A percentile compares a stretch with the other conserved stretches of the same genome.
Conservation (phyloP, 2,113 vertebrate species). For the Pteruthius melanotis region DNA sequence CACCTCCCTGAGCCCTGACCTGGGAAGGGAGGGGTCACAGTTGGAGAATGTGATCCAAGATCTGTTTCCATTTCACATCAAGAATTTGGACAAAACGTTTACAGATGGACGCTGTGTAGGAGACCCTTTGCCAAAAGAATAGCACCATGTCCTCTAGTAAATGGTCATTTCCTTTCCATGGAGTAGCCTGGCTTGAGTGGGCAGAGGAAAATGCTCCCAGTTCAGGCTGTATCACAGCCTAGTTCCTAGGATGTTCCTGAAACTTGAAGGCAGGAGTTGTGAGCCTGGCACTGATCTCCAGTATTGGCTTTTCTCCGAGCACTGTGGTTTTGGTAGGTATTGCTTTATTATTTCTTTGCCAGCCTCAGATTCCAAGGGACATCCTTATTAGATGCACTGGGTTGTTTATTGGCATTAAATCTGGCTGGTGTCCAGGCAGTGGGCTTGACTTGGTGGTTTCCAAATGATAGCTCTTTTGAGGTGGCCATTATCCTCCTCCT, state of each 20-base stretch:
- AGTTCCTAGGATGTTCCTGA: neutral
- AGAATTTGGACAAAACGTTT: neutral
- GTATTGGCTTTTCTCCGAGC: rapidly evolving
- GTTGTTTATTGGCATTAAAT: neutral
- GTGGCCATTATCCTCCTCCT: neutral
- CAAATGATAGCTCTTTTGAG: neutral
- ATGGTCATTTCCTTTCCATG: rapidly evolving
- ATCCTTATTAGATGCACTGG: neutral
- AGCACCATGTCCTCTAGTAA: neutral
- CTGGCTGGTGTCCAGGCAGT: neutral
- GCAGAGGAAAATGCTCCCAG: neutral
- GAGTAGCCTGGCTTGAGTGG: neutral
- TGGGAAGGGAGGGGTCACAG: neutral
- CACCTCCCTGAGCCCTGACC: neutral
- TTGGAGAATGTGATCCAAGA: neutral
- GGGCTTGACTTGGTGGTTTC: neutral
- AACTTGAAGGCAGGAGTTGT: neutral
- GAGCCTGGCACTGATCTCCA: neutral
- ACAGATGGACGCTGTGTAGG: neutral
- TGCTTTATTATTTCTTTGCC: neutral
- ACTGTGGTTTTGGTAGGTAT: neutral
- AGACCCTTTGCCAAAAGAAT: neutral
- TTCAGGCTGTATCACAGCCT: neutral
- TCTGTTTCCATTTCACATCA: neutral
- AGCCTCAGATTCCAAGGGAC: neutral